Evolutionary conservation across 2,888 invertebrate genomes (phyloP), one percentile per base, ranked within the genome.

Genomic region (Tetragonula carbonaria): DNA sequence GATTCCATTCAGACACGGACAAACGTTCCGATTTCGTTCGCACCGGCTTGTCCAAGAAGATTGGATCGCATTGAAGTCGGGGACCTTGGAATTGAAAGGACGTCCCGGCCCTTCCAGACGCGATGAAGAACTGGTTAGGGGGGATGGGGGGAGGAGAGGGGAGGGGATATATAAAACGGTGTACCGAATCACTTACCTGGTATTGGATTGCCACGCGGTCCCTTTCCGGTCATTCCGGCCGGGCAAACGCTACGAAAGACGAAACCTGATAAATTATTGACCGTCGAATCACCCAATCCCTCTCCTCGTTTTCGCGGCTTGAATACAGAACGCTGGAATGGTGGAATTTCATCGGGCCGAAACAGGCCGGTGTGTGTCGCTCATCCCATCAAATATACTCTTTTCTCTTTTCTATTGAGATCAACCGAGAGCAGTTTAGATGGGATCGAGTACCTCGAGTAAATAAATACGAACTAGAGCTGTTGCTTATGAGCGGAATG

Each of bases 51-150:
- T 88, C 87, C 83, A 66, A 83, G 85, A 73, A 89, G 88, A 91
- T 91, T 91, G 91, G 89, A 91, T 91, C 88, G 84, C 82, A 88
- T 89, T 87, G 90, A 85, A 87, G 79, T 73, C 74, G 55, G 59
- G 70, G 84, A 80, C 83, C 89, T 85, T 87, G 78, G 82, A 72
- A 77, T 71, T 63, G 85, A 80, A 85, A 80, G 87, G 57, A 57
- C 55, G 45, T 23, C 16, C 28, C 13, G 0, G 23, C 57, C 65
- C 68, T 79, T 57, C 68, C 74, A 57, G 51, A 33, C 67, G 65
- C 67, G 78, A 86, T 78, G 83, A 82, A 83, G 81, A 85, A 85
- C 78, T 80, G 67, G 74, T 80, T 55, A 71, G 66, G 65, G 66
- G 59, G 74, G 76, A 53, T 72, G 28, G 1, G 1, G 28, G 28